Base-by-base conservation (phyloP, 2,113 vertebrate species). In the Noturus placidus region DNA sequence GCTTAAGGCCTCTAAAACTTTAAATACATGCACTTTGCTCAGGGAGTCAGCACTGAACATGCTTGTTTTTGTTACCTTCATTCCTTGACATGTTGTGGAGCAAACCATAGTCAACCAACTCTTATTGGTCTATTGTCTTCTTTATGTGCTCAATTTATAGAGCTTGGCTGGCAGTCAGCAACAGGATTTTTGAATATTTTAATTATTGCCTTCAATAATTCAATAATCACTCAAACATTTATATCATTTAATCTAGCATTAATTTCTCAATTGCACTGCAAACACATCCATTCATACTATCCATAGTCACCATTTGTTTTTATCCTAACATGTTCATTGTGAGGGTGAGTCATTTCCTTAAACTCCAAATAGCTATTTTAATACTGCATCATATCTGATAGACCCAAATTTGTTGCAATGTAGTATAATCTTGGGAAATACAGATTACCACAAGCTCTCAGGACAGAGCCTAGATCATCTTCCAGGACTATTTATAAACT, bases 301-400 rank as follows among this genome's bases (percentile, higher is more conserved):
- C 35, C 61, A 6, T 63, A 27, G 67, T 83, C 46, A 65, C 46
- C 15, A 59, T 82, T 65, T 79, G 83, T 87, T 86, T 57, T 65
- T 87, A 90, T 88, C 89, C n/a, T 61, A 1, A n/a, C 46, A 86
- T 90, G 93, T 92, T 91, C 85, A 90, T 88, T 84, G 27, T 52
- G 84, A 93, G 90, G 90, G 92, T 90, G 87, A 88, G 70, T 89
- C 88, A 90, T 87, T 92, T 89, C 88, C 92, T 90, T 90, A 91
- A 92, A 90, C 92, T 92, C 88, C 88, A 92, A 89, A 89, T 22
- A 63, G 70, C 87, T 92, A 83, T 87, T 90, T 90, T 72, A 56
- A 84, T 89, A 70, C 88, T 88, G 83, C 81, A 89, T 72, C 81
- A 63, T 35, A 91, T 90, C 91, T 85, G 54, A 87, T 86, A 92